phyloP scores from a whole-genome alignment of 2,888 invertebrate species.

The Muscina levida region DNA sequence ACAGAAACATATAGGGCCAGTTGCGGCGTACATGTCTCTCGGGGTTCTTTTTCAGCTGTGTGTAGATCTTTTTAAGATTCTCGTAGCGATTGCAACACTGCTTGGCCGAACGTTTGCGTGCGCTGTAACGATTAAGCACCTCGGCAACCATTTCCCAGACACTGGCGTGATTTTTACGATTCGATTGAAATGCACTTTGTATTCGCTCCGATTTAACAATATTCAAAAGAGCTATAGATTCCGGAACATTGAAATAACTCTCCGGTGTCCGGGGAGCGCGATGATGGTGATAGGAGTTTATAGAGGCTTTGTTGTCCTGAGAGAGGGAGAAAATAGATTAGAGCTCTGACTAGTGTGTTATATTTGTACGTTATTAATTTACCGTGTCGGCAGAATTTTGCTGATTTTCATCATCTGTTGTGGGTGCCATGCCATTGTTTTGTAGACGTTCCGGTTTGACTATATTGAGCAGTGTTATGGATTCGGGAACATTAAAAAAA shows the following conservation, averaged over 20 bases:
- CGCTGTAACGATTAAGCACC: slow-evolving; percentile 77
- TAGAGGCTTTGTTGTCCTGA: slow-evolving; percentile 75
- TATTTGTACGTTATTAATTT: too few species aligned
- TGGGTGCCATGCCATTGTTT: slow-evolving; percentile 50
- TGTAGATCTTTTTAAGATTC: slow-evolving; percentile 79
- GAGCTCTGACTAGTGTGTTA: not conserved
- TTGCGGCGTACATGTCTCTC: slow-evolving; percentile 79
- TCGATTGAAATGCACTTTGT: slow-evolving; percentile 79
- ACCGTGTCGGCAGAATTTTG: slow-evolving; percentile 14
- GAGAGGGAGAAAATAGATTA: slow-evolving; percentile 36
- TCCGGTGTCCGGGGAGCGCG: slow-evolving; percentile 79
- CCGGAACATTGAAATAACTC: slow-evolving; percentile 79
- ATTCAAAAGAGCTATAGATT: slow-evolving; percentile 78
- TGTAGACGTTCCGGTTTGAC: slow-evolving; percentile 78
- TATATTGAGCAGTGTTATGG: slow-evolving; percentile 77
- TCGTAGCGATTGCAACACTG: slow-evolving; percentile 80
- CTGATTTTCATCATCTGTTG: slow-evolving; percentile 25
- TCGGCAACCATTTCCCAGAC: slow-evolving; percentile 80
- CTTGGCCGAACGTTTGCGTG: slow-evolving; percentile 78
- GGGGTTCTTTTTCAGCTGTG: slow-evolving; percentile 79
- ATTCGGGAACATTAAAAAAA: slow-evolving; percentile 79
- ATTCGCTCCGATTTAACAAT: slow-evolving; percentile 79
- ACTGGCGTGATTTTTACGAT: slow-evolving; percentile 79
- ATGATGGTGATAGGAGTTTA: slow-evolving; percentile 77
- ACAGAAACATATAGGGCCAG: slow-evolving; percentile 79